Conservation (phyloP, 2,113 vertebrate genomes). For the Etheostoma cragini region DNA sequence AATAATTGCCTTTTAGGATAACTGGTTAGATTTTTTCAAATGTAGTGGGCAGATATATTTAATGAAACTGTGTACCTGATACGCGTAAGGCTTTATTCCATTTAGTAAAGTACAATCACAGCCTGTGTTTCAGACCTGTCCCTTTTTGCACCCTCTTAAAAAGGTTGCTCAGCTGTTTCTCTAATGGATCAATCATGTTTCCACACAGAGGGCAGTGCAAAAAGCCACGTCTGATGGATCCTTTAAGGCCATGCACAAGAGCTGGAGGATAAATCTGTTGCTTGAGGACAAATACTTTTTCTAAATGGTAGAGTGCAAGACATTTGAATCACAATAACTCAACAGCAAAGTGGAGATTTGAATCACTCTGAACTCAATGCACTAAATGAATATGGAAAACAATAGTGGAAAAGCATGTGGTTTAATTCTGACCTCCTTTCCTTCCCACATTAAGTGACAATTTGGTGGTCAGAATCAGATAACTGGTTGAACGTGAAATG, state of each 20-base stretch:
- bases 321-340: background rate
- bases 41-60: background rate
- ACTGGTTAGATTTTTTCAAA: conserved; percentile 2
- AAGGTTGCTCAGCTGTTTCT: conserved; percentile 22
- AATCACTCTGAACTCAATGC: background rate
- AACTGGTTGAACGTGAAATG: too few relatives aligned
- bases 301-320: background rate
- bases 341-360: background rate
- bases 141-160: background rate
- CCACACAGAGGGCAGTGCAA: background rate
- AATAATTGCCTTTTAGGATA: background rate
- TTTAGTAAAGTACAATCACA: background rate
- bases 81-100: background rate
- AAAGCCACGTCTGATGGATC: background rate
- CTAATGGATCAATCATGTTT: conserved; percentile 1
- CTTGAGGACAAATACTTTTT: background rate
- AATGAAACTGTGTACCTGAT: background rate
- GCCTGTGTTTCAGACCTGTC: background rate
- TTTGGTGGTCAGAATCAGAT: too few relatives aligned
- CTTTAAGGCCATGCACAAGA: conserved; percentile 29
- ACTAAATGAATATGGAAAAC: background rate
- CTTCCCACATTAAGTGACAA: too few relatives aligned
- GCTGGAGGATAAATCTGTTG: background rate
- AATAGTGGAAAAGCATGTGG: background rate
- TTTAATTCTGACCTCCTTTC: background rate